These are phyloP conservation scores for Laticauda colubrina DNA, from an alignment of 2,113 vertebrate species.

Conservation along the genomic window DNA sequence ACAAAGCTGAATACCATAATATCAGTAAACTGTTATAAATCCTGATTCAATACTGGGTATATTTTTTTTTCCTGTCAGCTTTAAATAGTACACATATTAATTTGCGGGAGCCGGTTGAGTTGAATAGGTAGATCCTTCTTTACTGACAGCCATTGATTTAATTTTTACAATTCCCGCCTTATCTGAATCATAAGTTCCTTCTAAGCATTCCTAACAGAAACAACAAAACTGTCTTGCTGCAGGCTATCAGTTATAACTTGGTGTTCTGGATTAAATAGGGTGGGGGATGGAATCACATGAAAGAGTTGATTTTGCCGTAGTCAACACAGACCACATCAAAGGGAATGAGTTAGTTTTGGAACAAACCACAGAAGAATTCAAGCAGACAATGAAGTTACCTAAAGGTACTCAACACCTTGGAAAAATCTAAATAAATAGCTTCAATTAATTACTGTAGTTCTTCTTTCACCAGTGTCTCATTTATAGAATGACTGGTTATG, in stretches of 20 bases:
- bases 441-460: background rate
- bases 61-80: background rate
- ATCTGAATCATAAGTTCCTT: background rate
- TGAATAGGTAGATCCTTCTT: background rate
- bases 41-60: background rate
- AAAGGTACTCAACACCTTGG: background rate
- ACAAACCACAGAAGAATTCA: background rate
- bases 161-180: background rate
- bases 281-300: background rate
- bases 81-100: background rate
- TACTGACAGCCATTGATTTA: background rate
- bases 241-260: background rate
- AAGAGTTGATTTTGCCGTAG: background rate
- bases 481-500: background rate
- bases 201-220: background rate
- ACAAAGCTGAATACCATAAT: no score
- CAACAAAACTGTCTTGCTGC: background rate
- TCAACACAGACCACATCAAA: background rate
- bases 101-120: background rate
- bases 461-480: background rate
- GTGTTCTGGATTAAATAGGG: background rate
- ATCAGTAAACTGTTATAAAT: background rate
- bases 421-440: background rate
- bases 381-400: background rate
- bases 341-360: background rate